phyloP scores from a whole-genome alignment of 2,113 vertebrate species.

The Indri indri region DNA sequence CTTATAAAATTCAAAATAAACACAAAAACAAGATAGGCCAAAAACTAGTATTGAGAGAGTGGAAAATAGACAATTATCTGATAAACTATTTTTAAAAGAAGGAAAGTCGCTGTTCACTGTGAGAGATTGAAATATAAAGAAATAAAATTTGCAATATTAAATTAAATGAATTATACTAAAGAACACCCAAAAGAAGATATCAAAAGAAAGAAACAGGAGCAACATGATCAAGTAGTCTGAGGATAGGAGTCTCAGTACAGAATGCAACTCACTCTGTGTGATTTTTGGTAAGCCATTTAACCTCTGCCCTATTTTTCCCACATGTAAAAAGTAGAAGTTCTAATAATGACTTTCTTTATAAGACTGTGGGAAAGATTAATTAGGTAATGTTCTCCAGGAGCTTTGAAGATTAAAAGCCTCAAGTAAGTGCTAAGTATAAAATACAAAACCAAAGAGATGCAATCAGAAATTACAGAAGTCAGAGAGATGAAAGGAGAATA shows the following conservation, averaged over 20 bases:
- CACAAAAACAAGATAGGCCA: background rate
- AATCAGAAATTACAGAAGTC: conserved; percentile 46
- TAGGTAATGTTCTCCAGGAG: conserved; percentile 52
- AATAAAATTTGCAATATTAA: background rate
- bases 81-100: background rate
- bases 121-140: background rate
- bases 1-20: background rate
- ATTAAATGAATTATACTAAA: background rate
- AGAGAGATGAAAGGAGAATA: conserved; percentile 50
- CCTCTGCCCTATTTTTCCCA: conserved; percentile 31
- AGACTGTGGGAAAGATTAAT: conserved; percentile 61
- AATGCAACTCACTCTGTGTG: background rate
- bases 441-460: conserved; percentile 46
- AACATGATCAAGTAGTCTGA: rapidly evolving
- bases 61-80: background rate
- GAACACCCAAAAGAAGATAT: background rate
- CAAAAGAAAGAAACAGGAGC: background rate
- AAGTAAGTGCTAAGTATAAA: conserved; percentile 58
- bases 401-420: conserved; percentile 69
- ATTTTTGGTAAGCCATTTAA: conserved; percentile 34
- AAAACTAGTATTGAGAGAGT: background rate
- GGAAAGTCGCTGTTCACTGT: background rate
- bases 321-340: conserved; percentile 32
- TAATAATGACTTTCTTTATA: conserved; percentile 58
- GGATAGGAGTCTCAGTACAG: background rate